These are phyloP conservation scores for Phymatocera aterrima DNA, from an alignment of 2,888 invertebrate species.

Conservation along the genomic window DNA sequence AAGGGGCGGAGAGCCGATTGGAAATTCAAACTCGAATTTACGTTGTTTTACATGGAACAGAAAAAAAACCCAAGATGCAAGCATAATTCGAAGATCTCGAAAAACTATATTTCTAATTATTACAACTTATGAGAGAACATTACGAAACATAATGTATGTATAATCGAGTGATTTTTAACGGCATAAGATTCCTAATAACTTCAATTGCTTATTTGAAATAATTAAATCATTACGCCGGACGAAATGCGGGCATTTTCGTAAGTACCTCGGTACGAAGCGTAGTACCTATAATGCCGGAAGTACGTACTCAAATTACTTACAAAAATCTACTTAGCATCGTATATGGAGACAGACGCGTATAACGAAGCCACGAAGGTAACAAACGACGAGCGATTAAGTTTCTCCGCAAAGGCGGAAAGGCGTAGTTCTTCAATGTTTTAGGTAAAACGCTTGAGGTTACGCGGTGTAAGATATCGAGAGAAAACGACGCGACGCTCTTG, in stretches of 20 bases:
- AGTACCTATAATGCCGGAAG: too few relatives aligned
- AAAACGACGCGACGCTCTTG: neutral
- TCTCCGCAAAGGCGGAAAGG: constrained; percentile 1
- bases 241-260: constrained; percentile 4
- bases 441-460: neutral
- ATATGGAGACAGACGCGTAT: too few relatives aligned
- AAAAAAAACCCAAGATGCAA: too few relatives aligned
- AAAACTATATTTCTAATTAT: too few relatives aligned
- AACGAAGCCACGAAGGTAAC: constrained; percentile 12
- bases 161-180: neutral
- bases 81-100: too few relatives aligned
- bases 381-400: constrained; percentile 33
- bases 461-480: neutral
- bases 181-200: neutral
- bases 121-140: too few relatives aligned
- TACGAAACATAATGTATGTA: neutral
- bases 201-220: too few relatives aligned
- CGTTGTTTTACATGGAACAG: too few relatives aligned
- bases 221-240: neutral
- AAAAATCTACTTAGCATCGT: constrained; percentile 6
- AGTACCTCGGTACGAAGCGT: neutral
- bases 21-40: too few relatives aligned
- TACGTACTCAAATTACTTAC: constrained; percentile 27
- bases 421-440: neutral
- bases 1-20: too few relatives aligned